These are phyloP conservation scores for Scatophagus argus DNA, from an alignment of 2,113 vertebrate species.

Conservation along the genomic window DNA sequence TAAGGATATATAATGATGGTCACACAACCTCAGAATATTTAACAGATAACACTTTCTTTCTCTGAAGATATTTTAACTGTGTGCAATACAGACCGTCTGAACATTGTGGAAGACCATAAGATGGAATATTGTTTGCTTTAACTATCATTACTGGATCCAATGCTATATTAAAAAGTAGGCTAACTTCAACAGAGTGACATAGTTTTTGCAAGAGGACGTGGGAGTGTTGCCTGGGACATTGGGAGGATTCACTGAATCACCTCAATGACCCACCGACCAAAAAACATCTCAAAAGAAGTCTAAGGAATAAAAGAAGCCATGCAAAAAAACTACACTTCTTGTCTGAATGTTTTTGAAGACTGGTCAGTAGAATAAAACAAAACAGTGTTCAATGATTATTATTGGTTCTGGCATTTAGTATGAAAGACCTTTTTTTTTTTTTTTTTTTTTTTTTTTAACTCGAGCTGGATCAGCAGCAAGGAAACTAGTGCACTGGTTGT, in stretches of 20 bases:
- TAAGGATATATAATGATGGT: too few species aligned
- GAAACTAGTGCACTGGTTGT: constrained; percentile 5
- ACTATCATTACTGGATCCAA: too few species aligned
- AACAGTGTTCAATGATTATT: not conserved
- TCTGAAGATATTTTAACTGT: not conserved
- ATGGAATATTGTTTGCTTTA: too few species aligned
- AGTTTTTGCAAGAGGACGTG: not conserved
- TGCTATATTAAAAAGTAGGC: not conserved
- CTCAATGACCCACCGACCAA: not conserved
- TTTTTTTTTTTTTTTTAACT: not conserved
- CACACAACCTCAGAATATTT: not conserved
- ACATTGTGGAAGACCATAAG: not conserved
- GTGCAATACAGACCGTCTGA: not conserved
- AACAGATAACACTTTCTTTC: not conserved
- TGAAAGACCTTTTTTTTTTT: not conserved
- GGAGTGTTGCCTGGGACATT: not conserved
- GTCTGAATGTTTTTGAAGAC: not conserved
- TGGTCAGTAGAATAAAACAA: not conserved
- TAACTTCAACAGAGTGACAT: not conserved
- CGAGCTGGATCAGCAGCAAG: not conserved
- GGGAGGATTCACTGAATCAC: not conserved
- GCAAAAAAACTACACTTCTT: not conserved
- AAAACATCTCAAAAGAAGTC: not conserved
- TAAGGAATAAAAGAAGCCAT: not conserved
- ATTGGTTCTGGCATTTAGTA: not conserved